Evolutionary conservation across 2,113 vertebrate genomes (phyloP), one percentile per base, ranked within the genome.

Genomic region (Heloderma charlesbogerti): DNA sequence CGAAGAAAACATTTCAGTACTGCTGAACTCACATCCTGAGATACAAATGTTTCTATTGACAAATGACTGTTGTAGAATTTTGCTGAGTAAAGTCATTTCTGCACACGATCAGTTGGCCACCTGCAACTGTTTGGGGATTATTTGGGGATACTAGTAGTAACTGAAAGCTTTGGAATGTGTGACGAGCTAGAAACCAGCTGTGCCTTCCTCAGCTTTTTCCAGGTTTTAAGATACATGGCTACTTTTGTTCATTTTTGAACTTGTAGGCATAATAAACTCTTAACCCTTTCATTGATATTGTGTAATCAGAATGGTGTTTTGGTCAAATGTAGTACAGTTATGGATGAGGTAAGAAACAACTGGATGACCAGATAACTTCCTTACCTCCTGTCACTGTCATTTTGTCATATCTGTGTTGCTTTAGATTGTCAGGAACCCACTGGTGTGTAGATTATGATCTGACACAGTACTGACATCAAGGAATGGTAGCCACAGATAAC

Each of bases 91-190:
- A 98, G 95, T 92, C 96, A 75, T 97, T 97, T 96, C 95, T 91
- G 93, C 92, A 95, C 94, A 96, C 93, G 95, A 96, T 94, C 1
- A 0, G 93, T 95, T 97, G 97, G 97, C 98, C 97, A 98, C 97
- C 97, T 98, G 97, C 98, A 98, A 98, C 97, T 98, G 98, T 98
- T 98, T 97, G 98, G 91, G 95, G 91, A 94, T 95, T 95, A 77
- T 95, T 96, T 94, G 96, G 96, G 97, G 98, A 98, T 97, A 98
- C 98, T 98, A 96, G 95, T 97, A 93, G 98, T 98, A 98, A 98
- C 97, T 97, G 97, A 97, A 98, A 97, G 96, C 97, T 97, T 96
- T 97, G 98, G 98, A 98, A 98, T 99, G 98, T 98, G 97, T 98
- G 97, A 97, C 96, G 95, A 97, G 97, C 97, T 98, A 97, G 96